Evolutionary conservation across 1,140 invertebrate species (phyloP), one percentile per base, ranked within the genome.

Genomic region (Steinernema feltiae): DNA sequence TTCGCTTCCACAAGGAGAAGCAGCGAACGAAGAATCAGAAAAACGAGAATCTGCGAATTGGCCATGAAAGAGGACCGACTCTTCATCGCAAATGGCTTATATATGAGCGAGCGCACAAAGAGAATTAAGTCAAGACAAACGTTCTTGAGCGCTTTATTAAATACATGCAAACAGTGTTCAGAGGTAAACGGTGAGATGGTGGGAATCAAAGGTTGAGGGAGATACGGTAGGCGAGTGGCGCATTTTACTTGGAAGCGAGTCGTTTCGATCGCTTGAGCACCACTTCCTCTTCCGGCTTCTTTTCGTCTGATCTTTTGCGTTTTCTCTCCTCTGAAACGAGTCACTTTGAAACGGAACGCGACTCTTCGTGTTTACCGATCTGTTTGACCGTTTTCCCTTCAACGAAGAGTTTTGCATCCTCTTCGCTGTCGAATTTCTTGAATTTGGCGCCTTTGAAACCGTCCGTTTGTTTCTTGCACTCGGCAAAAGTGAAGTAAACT

Each of bases 391-490:
- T 73, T 32, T 41, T 46, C 32, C 71, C 53, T 70, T 79, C 75
- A 1, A 89, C 87, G 83, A 91, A 92, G 1, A 86, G 79, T 76
- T 90, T 86, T n/a, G 92, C 92, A 82, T 91, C 90, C 17, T 78
- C 78, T 72, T 87, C 77, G 0, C 89, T 88, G 1, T 87, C 77
- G 84, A 94, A 94, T 84, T 94, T 94, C 86, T 93, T 93, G 83
- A 88, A 94, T 48, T 88, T 88, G 0, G 93, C 90, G 3, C 90
- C 90, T 48, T 89, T 83, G 86, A 90, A 93, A 17, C 91, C 90
- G 80, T 91, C 88, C 0, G 93, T 90, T 88, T 93, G 92, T 1
- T 84, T 81, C 83, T 92, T 89, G 87, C 93, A 94, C 85, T 93
- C 91, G 71, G 89, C 82, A 91, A 91, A 90, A 70, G 87, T 86